Base-by-base conservation (phyloP, 2,797 vertebrate genomes). In the Acipenser transmontanus region DNA sequence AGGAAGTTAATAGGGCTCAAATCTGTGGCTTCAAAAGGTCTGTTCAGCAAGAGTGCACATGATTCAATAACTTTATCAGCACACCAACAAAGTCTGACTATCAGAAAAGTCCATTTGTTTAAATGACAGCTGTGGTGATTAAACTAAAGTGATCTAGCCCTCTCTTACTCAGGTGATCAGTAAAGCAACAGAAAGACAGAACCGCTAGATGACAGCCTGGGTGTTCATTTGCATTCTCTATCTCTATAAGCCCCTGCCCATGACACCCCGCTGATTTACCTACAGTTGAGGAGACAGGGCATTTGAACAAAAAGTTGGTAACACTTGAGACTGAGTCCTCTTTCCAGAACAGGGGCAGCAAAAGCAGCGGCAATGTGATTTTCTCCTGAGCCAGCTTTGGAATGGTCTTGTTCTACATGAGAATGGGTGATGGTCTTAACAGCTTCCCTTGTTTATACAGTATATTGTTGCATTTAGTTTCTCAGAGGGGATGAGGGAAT, bases 151-250 rank as follows among this genome's bases (percentile, higher is more conserved):
- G 69, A 77, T 76, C 76, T 75, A 79, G 72, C 70, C 75, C 64
- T 80, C 70, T 51, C 73, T 71, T 82, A 73, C 70, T 70, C 66
- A 76, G 77, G 64, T 76, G 81, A 81, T 76, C 79, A 78, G 71
- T 72, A 73, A 74, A 81, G 79, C 65, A 69, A 69, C 74, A 70
- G 74, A 81, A 71, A 70, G 77, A 72, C 70, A 64, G 72, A 75
- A 78, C 73, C 74, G 67, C 83, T 84, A 85, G 79, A 84, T 83
- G 82, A 80, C 63, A 62, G 59, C 71, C 49, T 66, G 76, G 71
- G 76, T 72, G 67, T 50, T 68, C 73, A 62, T 71, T 83, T 83
- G 80, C 73, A 77, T 85, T 77, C 71, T 78, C 71, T 68, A 80
- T 77, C 8, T 75, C 76, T 68, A 17, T n/a, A 63, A 60, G 49